A percentile compares a stretch with the other conserved stretches of the same genome.
phyloP scores from a whole-genome alignment of 2,888 invertebrate species.

The Plemyria rubiginata region DNA sequence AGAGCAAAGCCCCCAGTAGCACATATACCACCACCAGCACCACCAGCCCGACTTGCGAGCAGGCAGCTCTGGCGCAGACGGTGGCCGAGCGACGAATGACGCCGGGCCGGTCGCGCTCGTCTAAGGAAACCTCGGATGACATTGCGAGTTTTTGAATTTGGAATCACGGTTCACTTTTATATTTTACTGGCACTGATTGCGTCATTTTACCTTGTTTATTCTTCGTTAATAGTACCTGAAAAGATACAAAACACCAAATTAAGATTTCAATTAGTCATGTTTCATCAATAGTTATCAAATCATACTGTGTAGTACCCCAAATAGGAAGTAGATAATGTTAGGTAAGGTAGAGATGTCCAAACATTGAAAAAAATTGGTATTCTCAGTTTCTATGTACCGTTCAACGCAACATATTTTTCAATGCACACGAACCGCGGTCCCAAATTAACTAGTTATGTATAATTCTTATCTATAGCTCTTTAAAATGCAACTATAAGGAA shows the following conservation, averaged over 20 bases:
- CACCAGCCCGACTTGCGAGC: constrained; percentile 89
- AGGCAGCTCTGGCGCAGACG: constrained; percentile 84
- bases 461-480: neutral
- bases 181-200: constrained; percentile 41
- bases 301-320: no score
- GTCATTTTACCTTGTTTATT: constrained; percentile 34
- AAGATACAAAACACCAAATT: constrained; percentile 14
- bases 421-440: no score
- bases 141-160: constrained; percentile 48
- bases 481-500: neutral
- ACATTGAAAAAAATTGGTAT: no score
- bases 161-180: constrained; percentile 42
- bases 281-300: neutral
- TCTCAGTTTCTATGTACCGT: no score
- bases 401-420: no score
- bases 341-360: no score
- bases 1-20: constrained; percentile 90
- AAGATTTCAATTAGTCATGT: neutral
- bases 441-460: neutral
- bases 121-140: constrained; percentile 80
- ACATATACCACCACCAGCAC: constrained; percentile 90
- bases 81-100: constrained; percentile 61
- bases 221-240: constrained; percentile 15
- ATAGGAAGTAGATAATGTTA: no score
- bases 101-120: constrained; percentile 71